These are phyloP conservation scores for Grallaria varia DNA, from an alignment of 2,113 vertebrate species.

Conservation along the genomic window DNA sequence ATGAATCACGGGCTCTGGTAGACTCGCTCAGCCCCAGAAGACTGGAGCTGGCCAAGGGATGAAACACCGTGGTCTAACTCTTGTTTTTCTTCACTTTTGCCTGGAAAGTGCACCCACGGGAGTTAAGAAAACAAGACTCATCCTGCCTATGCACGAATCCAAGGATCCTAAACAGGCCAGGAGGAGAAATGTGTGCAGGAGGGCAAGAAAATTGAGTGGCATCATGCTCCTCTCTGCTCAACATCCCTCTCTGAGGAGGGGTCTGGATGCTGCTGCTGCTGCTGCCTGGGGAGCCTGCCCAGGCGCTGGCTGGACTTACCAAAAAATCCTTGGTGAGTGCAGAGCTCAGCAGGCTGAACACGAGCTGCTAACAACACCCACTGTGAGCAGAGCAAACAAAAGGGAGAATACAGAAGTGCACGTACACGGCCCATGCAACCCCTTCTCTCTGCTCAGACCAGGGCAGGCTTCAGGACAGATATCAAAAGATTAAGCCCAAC, in stretches of 20 bases:
- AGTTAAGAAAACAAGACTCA: conserved; percentile 6
- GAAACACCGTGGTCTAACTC: background rate
- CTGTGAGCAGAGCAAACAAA: background rate
- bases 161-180: background rate
- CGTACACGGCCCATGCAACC: accelerated
- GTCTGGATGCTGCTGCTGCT: background rate
- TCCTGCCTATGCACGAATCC: background rate
- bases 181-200: background rate
- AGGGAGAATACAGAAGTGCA: background rate
- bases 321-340: background rate
- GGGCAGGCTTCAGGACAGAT: background rate
- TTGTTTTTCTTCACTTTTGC: conserved; percentile 1
- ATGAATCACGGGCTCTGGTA: background rate
- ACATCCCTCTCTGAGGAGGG: accelerated
- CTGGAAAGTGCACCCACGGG: background rate
- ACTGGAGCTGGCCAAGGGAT: background rate
- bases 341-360: background rate
- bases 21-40: background rate
- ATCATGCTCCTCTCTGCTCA: accelerated
- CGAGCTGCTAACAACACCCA: accelerated
- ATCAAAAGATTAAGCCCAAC: background rate
- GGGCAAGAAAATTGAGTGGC: background rate
- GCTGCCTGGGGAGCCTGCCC: background rate
- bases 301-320: background rate
- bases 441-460: background rate